These are phyloP conservation scores for Diglossa cyanea DNA, from an alignment of 2,797 vertebrate genomes.

Conservation along the genomic window DNA sequence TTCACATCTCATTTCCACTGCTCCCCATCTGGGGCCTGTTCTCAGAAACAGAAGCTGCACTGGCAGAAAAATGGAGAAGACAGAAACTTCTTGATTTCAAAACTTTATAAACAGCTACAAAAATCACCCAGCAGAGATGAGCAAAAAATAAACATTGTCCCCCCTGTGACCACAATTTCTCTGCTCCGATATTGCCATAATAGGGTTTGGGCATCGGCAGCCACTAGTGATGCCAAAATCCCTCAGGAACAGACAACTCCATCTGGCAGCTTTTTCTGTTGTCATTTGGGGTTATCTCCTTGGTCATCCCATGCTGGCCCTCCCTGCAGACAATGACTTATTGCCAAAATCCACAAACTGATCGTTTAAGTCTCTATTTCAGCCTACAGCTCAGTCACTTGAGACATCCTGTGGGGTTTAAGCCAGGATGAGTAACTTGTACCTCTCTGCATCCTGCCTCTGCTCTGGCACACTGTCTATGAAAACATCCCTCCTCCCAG, in stretches of 20 bases:
- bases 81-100: neutral
- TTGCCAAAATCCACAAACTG: neutral
- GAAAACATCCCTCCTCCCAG: neutral
- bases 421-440: constrained; percentile 23
- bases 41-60: neutral
- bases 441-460: constrained; percentile 22
- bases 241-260: neutral
- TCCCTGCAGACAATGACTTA: neutral
- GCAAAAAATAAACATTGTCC: neutral
- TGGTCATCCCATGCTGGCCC: neutral
- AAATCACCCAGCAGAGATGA: neutral
- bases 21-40: neutral
- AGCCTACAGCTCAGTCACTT: neutral
- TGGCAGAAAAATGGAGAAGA: neutral
- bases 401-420: constrained; percentile 33
- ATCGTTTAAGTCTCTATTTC: neutral
- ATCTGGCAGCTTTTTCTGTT: neutral
- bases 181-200: neutral
- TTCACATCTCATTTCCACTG: constrained; percentile 12
- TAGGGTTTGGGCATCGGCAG: neutral
- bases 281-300: neutral
- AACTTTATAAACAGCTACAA: neutral
- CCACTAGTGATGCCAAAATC: neutral
- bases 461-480: neutral
- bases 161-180: neutral